phyloP scores from a whole-genome alignment of 2,113 vertebrate genomes.

The Macquaria ambigua region DNA sequence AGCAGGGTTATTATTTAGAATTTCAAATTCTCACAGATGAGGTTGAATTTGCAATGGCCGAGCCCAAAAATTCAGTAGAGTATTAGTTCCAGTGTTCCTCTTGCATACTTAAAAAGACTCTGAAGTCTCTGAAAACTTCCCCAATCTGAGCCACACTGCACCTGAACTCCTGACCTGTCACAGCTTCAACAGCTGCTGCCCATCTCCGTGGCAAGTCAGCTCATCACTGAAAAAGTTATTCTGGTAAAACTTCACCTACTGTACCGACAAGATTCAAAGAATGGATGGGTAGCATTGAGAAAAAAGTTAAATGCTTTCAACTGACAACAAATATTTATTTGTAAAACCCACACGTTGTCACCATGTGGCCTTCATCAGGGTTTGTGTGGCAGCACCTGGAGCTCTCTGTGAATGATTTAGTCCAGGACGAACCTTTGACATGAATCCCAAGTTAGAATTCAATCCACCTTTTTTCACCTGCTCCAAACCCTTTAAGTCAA shows the following conservation, averaged over 20 bases:
- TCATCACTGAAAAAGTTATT: conserved; percentile 4
- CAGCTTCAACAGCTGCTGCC: background rate
- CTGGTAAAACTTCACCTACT: background rate
- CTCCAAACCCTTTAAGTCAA: conserved; percentile 64
- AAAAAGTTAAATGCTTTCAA: conserved; percentile 10
- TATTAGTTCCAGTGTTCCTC: background rate
- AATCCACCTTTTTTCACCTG: conserved; percentile 61
- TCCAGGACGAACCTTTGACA: conserved; percentile 51
- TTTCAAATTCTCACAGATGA: background rate
- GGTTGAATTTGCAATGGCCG: background rate
- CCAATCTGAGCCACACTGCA: background rate
- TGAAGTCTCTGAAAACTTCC: background rate
- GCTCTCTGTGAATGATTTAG: conserved; percentile 36
- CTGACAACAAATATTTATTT: conserved; percentile 33
- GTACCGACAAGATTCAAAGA: background rate
- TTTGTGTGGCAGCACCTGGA: conserved; percentile 19
- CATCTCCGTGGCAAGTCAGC: background rate
- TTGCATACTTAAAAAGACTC: background rate
- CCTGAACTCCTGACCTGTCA: conserved; percentile 9
- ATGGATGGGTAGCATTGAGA: background rate
- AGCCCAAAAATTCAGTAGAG: background rate
- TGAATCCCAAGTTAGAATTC: conserved; percentile 64
- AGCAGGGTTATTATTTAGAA: background rate
- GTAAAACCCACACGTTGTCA: conserved; percentile 23
- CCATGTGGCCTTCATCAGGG: conserved; percentile 20